Conservation (phyloP, 2,888 invertebrate species). For the Melanophora roralis region DNA sequence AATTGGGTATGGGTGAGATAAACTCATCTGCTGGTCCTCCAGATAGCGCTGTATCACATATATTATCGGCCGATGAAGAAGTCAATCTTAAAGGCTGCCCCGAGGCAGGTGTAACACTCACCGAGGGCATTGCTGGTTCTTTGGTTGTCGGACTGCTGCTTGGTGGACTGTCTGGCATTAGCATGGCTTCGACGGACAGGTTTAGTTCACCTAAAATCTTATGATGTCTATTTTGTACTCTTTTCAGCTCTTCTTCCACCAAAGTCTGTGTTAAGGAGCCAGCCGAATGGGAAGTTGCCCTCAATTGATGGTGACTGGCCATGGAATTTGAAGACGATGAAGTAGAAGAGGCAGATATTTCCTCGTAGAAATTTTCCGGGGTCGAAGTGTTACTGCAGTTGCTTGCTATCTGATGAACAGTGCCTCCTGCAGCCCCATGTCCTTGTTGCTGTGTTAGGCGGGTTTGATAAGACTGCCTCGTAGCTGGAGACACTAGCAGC, state of each 20-base stretch:
- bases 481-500: slow-evolving; percentile 72
- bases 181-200: slow-evolving; percentile 92
- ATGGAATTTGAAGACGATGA: slow-evolving; percentile 62
- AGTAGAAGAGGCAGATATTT: slow-evolving; percentile 70
- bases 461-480: slow-evolving; percentile 76
- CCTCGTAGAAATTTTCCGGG: slow-evolving; percentile 72
- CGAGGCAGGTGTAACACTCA: slow-evolving; percentile 72
- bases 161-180: slow-evolving; percentile 86
- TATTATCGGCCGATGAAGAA: slow-evolving; percentile 78
- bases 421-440: slow-evolving; percentile 15
- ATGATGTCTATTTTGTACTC: slow-evolving; percentile 89
- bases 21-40: slow-evolving; percentile 79
- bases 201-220: slow-evolving; percentile 91
- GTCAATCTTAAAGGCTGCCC: slow-evolving; percentile 68
- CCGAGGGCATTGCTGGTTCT: slow-evolving; percentile 65
- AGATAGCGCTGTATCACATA: slow-evolving; percentile 83
- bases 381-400: slow-evolving; percentile 57
- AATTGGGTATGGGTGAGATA: slow-evolving; percentile 77
- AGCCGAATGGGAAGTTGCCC: slow-evolving; percentile 79
- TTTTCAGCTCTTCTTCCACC: slow-evolving; percentile 89
- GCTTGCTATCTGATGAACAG: slow-evolving; percentile 1
- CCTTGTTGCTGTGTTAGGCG: slow-evolving; percentile 50
- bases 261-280: slow-evolving; percentile 84
- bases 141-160: slow-evolving; percentile 76
- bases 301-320: slow-evolving; percentile 63